These are phyloP conservation scores for Hirtodrosophila cameraria DNA, from an alignment of 2,888 invertebrate genomes.

Conservation along the genomic window DNA sequence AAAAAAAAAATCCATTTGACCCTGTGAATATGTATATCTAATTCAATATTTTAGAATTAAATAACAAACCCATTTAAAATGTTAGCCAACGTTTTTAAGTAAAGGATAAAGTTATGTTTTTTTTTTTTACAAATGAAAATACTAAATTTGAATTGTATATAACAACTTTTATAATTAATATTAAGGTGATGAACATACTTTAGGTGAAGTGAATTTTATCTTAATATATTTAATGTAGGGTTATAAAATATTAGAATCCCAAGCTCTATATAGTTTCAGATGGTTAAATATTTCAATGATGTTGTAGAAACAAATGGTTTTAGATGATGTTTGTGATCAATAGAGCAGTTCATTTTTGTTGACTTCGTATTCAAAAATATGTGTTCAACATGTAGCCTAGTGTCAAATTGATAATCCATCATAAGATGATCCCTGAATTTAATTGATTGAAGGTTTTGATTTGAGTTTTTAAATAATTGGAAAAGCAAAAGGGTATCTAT, in stretches of 20 bases:
- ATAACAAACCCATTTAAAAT: slow-evolving; percentile 3
- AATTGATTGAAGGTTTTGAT: too few relatives aligned
- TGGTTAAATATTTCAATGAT: background rate
- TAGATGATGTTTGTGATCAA: background rate
- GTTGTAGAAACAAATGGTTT: background rate
- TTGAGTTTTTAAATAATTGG: too few relatives aligned
- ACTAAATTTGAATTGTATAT: slow-evolving; percentile 9
- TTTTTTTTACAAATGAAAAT: slow-evolving; percentile 8
- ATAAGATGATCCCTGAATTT: too few relatives aligned
- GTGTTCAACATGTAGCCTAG: too few relatives aligned
- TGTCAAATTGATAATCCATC: too few relatives aligned
- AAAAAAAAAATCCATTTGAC: slow-evolving; percentile 17
- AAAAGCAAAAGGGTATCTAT: too few relatives aligned
- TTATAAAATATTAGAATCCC: background rate
- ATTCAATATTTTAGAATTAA: slow-evolving; percentile 12
- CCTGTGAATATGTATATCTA: slow-evolving; percentile 54
- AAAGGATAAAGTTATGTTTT: background rate
- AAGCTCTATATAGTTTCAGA: slow-evolving; percentile 1
- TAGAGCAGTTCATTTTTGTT: too few relatives aligned
- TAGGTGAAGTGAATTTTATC: slow-evolving; percentile 23
- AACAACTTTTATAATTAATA: slow-evolving; percentile 13
- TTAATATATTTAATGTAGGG: slow-evolving; percentile 13
- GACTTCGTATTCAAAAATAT: too few relatives aligned
- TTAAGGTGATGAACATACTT: slow-evolving; percentile 1
- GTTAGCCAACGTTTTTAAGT: slow-evolving; percentile 1